phyloP scores from a whole-genome alignment of 2,113 vertebrate genomes.

The Xenopus borealis region DNA sequence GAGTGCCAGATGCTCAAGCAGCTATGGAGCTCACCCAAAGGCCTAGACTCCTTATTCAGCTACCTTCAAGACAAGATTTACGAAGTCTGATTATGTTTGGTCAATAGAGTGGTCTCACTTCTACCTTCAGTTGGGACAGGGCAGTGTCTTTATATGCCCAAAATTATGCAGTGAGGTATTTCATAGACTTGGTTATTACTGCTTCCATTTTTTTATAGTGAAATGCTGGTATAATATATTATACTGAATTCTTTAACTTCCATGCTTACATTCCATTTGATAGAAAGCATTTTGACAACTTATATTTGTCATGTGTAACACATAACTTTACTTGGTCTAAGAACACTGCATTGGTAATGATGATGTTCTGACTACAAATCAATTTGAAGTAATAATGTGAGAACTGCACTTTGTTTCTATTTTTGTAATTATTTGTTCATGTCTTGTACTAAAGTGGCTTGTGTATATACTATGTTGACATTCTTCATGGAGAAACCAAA shows the following conservation, averaged over 20 bases:
- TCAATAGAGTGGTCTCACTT: conserved; percentile 13
- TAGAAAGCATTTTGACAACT: conserved; percentile 51
- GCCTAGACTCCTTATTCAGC: conserved; percentile 90
- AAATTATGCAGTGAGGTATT: conserved; percentile 59
- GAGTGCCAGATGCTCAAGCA: conserved; percentile 94
- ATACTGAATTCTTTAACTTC: conserved; percentile 56
- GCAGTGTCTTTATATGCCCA: conserved; percentile 51
- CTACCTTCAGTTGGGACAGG: conserved; percentile 56
- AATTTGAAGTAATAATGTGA: conserved; percentile 41
- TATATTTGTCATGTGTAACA: conserved; percentile 32
- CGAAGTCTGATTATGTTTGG: conserved; percentile 71
- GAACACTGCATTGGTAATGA: conserved; percentile 3
- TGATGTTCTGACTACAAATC: not conserved
- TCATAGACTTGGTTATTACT: conserved; percentile 49
- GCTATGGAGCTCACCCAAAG: conserved; percentile 94
- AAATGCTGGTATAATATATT: conserved; percentile 52
- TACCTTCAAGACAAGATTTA: conserved; percentile 91
- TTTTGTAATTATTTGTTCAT: conserved; percentile 24
- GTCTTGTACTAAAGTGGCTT: conserved; percentile 27
- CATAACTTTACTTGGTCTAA: conserved; percentile 49
- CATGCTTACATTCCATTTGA: conserved; percentile 56
- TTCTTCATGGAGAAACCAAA: not conserved
- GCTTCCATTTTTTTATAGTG: conserved; percentile 54
- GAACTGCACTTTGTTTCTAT: conserved; percentile 42
- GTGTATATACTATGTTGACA: conserved; percentile 24